Evolutionary conservation across 2,888 invertebrate genomes (phyloP).

Genomic region (Pammene aurita): DNA sequence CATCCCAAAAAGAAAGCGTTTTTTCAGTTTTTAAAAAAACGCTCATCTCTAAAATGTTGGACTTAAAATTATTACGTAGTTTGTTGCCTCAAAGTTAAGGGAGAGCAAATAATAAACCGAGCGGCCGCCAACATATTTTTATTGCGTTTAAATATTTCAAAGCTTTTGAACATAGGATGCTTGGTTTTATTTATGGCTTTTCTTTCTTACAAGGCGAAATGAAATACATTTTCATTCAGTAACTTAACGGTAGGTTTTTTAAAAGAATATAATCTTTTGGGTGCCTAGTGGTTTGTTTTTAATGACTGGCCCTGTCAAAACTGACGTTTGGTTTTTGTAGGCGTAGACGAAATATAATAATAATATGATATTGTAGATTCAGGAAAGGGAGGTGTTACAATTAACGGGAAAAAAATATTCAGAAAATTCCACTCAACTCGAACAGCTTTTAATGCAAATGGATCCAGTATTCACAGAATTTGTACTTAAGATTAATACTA

Average conservation of each 20-base stretch:
- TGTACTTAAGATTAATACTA: too few species aligned
- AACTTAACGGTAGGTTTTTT: background rate
- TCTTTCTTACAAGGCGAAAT: conserved; percentile 18
- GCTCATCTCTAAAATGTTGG: background rate
- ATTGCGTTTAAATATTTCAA: conserved; percentile 41
- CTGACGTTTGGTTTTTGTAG: too few species aligned
- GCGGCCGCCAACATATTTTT: conserved; percentile 35
- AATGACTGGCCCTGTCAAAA: too few species aligned
- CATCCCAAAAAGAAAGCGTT: background rate
- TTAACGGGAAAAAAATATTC: too few species aligned
- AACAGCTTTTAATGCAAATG: too few species aligned
- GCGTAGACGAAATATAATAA: too few species aligned
- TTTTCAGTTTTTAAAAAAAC: background rate
- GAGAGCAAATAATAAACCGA: conserved; percentile 37
- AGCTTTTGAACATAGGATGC: conserved; percentile 36
- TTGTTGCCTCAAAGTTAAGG: conserved; percentile 29
- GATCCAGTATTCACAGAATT: too few species aligned
- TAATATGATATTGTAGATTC: too few species aligned
- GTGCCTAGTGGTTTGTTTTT: too few species aligned
- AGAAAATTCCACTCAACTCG: too few species aligned
- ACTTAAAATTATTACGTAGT: conserved; percentile 34
- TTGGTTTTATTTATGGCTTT: conserved; percentile 36
- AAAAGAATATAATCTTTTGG: too few species aligned
- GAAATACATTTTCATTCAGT: conserved; percentile 33
- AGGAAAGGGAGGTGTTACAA: too few species aligned